A percentile compares a stretch with the other conserved stretches of the same genome.
These are phyloP conservation scores for Dipodomys spectabilis DNA, from an alignment of 2,113 vertebrate genomes.

Conservation along the genomic window DNA sequence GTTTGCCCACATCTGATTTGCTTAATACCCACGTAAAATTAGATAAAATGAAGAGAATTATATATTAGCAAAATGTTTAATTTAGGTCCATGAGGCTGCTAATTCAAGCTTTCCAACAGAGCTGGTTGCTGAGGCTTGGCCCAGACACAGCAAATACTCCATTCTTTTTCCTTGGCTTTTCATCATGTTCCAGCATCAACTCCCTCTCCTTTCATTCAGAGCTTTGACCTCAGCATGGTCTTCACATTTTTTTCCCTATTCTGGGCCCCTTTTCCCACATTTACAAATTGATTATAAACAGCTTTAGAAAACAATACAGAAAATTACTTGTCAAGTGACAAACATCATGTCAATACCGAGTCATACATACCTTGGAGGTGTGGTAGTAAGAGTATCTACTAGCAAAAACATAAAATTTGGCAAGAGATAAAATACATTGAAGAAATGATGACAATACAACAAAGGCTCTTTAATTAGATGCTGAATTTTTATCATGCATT, in stretches of 20 bases:
- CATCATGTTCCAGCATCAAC: conserved; percentile 32
- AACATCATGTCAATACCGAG: conserved; percentile 29
- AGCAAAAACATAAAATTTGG: conserved; percentile 33
- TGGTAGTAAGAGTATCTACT: not conserved
- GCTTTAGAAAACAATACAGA: not conserved
- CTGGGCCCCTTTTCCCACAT: conserved; percentile 1
- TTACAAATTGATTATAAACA: not conserved
- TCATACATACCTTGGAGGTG: not conserved
- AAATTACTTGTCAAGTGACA: not conserved
- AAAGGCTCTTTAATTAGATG: not conserved
- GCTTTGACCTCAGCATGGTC: not conserved
- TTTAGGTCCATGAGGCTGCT: conserved; percentile 57
- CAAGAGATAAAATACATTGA: conserved; percentile 18
- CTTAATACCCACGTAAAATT: conserved; percentile 74
- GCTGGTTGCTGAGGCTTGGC: conserved; percentile 49
- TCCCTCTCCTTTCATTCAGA: conserved; percentile 12
- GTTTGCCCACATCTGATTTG: conserved; percentile 75
- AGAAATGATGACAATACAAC: not conserved
- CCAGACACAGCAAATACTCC: not conserved
- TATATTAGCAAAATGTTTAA: conserved; percentile 74
- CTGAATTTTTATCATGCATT: not conserved
- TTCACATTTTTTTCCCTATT: not conserved
- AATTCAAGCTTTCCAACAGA: conserved; percentile 46
- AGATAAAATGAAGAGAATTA: conserved; percentile 77
- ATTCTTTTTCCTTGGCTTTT: not conserved